Base-by-base conservation (phyloP, 2,888 invertebrate genomes). In the Harmothoe impar region DNA sequence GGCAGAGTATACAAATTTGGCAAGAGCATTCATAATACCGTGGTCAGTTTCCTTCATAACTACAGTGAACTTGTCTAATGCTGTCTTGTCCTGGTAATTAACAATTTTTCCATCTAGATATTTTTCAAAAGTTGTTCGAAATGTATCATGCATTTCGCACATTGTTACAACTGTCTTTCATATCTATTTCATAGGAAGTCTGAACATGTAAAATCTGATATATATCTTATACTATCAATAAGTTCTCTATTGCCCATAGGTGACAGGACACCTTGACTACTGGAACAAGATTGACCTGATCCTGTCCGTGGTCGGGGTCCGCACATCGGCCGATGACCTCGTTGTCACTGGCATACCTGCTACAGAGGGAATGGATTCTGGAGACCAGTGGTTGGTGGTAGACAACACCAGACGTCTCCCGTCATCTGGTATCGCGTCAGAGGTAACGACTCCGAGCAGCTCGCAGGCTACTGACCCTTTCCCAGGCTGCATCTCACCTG, bases 241-340 rank as follows among this genome's bases (percentile, higher is more conserved):
- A 78, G n/a, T n/a, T 90, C 85, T 91, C 72, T 90, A 68, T 68
- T 68, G 20, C n/a, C 68, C 7, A 43, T 93, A 95, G 96, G 95
- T 96, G 89, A 92, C 95, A 94, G 97, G 97, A 25, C 97, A 97
- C 94, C 96, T 96, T 93, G 97, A 97, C 93, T 97, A 97, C 94
- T 96, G 96, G 62, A 96, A 96, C 68, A 96, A 97, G 94, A 96
- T 97, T 92, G 96, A 96, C 89, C 96, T 95, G 29, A 96, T 97
- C 89, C 94, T 97, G 91, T 96, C 96, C 91, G 94, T 95, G 15
- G 95, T 96, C 35, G 96, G 96, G 7, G 84, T 93, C 33, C 84
- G 84, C 35, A 84, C 84, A 23, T 17, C 84, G 5, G 29, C 29
- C 23, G 43, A 84, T 35, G 84, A 84, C 84, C 23, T 35, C 5